Conservation (phyloP, 2,797 vertebrate genomes). For the Myripristis jacobus region DNA sequence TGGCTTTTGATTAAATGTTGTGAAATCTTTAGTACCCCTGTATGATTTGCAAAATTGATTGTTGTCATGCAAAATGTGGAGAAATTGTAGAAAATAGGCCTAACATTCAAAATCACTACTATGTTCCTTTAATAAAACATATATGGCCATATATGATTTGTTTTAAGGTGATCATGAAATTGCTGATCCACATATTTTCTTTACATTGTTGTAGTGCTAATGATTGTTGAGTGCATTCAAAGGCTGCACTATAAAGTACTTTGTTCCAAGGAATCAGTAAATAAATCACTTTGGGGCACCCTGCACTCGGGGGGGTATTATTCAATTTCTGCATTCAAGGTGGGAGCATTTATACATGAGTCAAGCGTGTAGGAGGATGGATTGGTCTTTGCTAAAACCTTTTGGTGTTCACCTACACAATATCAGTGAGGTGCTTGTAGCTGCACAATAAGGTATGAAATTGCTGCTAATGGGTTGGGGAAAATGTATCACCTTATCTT, state of each 20-base stretch:
- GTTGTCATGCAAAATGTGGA: too few species aligned
- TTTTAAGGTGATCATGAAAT: background rate
- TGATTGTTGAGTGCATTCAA: slow-evolving; percentile 20
- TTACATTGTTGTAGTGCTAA: background rate
- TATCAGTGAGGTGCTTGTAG: too few species aligned
- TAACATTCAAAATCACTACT: too few species aligned
- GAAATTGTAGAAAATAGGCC: too few species aligned
- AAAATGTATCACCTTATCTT: too few species aligned
- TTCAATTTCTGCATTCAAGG: slow-evolving; percentile 63
- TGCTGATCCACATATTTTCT: background rate
- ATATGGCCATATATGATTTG: background rate
- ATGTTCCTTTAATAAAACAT: too few species aligned
- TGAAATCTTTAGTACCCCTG: too few species aligned
- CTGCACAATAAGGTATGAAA: too few species aligned
- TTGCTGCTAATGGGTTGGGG: too few species aligned
- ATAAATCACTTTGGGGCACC: slow-evolving; percentile 72
- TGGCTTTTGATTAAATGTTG: too few species aligned
- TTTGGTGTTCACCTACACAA: too few species aligned
- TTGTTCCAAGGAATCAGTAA: slow-evolving; percentile 66
- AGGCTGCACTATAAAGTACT: slow-evolving; percentile 66
- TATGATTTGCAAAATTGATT: too few species aligned
- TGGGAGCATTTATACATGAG: slow-evolving; percentile 58
- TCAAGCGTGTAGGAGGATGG: slow-evolving; percentile 50
- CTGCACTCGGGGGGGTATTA: slow-evolving; percentile 55
- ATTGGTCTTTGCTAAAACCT: slow-evolving; percentile 12